Base-by-base conservation (phyloP, 2,113 vertebrate species). In the Oncorhynchus mykiss region DNA sequence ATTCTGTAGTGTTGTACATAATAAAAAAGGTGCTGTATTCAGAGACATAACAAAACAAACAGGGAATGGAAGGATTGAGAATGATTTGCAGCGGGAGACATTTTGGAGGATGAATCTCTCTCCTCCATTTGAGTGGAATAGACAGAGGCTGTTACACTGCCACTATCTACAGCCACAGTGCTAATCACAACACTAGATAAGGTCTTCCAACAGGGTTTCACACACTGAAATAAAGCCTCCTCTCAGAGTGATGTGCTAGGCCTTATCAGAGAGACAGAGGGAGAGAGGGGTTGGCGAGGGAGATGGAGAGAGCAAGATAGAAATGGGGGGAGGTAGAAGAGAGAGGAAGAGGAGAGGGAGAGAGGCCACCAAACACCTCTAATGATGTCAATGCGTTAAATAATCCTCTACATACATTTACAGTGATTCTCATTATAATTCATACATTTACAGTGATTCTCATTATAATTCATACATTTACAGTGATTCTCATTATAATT, bases 171-270 rank as follows among this genome's bases (percentile, higher is more conserved):
- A 78, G 73, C 75, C 75, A 77, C 39, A 57, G 65, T 80, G 81
- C 71, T 86, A 88, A 86, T 87, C 79, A 79, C 68, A 74, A 71
- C 64, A 65, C 75, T 69, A 75, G 84, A 88, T 86, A 88, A 83
- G 60, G 49, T n/a, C 72, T 87, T 77, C 79, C 80, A 82, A 67
- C 78, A 81, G 62, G 72, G 69, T 29, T 78, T 54, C 34, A 34
- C 76, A 78, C 71, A 84, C 67, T 86, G 80, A 71, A 86, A 86
- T 82, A 71, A 85, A 80, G 67, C 31, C 39, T 22, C 39, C 9
- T 45, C 39, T 62, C 49, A 80, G 57, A 31, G 71, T 67, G 73
- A 81, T 48, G 67, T 8, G 70, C 11, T 31, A 39, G 67, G 60
- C 70, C 70, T 79, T 82, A 78, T 88, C 78, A n/a, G n/a, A 18